These are phyloP conservation scores for Noctua janthe DNA, from an alignment of 2,888 invertebrate genomes.

Conservation along the genomic window DNA sequence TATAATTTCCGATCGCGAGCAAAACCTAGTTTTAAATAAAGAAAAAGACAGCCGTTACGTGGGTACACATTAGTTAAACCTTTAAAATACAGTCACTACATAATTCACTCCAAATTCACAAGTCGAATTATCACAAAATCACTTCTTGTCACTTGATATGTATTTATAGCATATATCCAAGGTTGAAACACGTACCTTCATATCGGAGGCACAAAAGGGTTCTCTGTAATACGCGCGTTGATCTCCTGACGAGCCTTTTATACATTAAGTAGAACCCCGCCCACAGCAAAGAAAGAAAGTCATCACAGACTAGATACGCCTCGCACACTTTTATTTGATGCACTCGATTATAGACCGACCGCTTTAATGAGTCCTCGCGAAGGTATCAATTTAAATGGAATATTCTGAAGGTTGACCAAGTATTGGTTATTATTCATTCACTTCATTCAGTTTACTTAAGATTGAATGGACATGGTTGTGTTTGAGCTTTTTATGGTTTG, in stretches of 20 bases:
- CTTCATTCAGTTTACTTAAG: too few relatives aligned
- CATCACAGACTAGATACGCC: constrained; percentile 65
- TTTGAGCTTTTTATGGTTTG: too few relatives aligned
- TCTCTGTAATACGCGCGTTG: constrained; percentile 79
- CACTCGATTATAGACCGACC: constrained; percentile 20
- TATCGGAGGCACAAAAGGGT: constrained; percentile 79
- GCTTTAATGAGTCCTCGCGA: too few relatives aligned
- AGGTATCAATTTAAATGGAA: too few relatives aligned
- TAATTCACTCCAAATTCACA: constrained; percentile 36
- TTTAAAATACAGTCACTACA: constrained; percentile 6
- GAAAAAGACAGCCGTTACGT: neutral
- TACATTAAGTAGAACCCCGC: constrained; percentile 84
- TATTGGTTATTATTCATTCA: too few relatives aligned
- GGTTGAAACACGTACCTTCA: constrained; percentile 82
- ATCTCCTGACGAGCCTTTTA: constrained; percentile 80
- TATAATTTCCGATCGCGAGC: neutral
- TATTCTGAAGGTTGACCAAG: too few relatives aligned
- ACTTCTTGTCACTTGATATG: constrained; percentile 60
- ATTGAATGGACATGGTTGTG: too few relatives aligned
- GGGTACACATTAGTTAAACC: neutral
- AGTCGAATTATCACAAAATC: constrained; percentile 43
- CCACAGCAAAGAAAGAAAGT: constrained; percentile 83
- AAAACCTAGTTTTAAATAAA: neutral
- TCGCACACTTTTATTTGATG: constrained; percentile 36
- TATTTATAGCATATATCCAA: constrained; percentile 54